These are phyloP conservation scores for Trinectes maculatus DNA, from an alignment of 2,113 vertebrate species.

Conservation along the genomic window DNA sequence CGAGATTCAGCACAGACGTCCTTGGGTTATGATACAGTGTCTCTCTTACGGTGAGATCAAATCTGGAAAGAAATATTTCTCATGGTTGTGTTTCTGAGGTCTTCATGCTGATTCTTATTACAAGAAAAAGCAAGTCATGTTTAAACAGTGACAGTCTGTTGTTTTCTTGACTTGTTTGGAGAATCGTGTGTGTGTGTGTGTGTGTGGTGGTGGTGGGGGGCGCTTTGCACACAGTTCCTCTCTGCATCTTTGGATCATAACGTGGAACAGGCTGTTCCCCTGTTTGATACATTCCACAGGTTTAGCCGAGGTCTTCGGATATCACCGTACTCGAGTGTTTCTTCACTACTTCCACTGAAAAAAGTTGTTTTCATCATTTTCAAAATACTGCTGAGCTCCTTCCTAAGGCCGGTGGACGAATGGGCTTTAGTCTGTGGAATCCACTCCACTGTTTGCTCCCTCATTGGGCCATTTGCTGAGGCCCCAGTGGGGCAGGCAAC, in stretches of 20 bases:
- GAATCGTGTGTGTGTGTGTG: conserved; percentile 30
- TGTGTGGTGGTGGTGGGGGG: no score
- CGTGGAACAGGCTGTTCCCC: conserved; percentile 54
- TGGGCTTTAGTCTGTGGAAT: conserved; percentile 62
- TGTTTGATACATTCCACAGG: conserved; percentile 65
- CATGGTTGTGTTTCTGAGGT: conserved; percentile 43
- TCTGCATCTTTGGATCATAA: conserved; percentile 40
- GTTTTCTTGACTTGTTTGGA: conserved; percentile 11
- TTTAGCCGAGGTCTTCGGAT: conserved; percentile 59
- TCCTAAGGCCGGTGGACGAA: conserved; percentile 65
- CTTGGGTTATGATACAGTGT: conserved; percentile 2
- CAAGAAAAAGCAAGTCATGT: conserved; percentile 33
- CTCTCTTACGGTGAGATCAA: conserved; percentile 21
- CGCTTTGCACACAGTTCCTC: conserved; percentile 44
- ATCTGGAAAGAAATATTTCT: conserved; percentile 38
- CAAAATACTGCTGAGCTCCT: conserved; percentile 70
- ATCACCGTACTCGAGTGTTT: conserved; percentile 52
- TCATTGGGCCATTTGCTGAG: conserved; percentile 60
- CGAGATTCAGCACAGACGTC: conserved; percentile 17
- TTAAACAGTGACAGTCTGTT: conserved; percentile 44
- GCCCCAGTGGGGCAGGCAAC: conserved; percentile 65
- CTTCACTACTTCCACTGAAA: conserved; percentile 43
- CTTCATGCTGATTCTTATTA: conserved; percentile 28
- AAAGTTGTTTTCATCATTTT: conserved; percentile 66
- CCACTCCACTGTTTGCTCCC: conserved; percentile 57